Evolutionary conservation across 2,113 vertebrate genomes (phyloP).

Genomic region (Lanius ludovicianus): DNA sequence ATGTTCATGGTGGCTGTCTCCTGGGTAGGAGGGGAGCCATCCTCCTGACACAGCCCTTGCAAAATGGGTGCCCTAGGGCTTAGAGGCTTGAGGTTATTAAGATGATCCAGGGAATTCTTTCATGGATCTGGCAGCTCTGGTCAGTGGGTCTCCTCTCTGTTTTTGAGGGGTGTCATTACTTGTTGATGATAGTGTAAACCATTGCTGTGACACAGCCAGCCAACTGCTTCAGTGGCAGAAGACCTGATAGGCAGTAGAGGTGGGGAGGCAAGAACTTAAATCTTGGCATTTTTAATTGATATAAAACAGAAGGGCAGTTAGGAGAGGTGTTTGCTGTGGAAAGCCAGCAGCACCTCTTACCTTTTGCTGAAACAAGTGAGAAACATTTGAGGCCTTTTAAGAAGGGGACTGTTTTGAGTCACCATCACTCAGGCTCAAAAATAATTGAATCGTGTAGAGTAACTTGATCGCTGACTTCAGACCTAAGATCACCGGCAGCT

Average conservation of each 20-base stretch:
- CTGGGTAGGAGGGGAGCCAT: rapidly evolving
- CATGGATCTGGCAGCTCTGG: background rate
- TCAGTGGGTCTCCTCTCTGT: background rate
- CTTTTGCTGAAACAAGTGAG: constrained; percentile 31
- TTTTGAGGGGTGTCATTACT: background rate
- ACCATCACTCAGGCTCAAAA: constrained; percentile 7
- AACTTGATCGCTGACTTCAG: background rate
- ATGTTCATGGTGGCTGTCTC: background rate
- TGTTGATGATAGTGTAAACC: background rate
- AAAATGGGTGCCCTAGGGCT: background rate
- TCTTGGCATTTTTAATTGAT: constrained; percentile 14
- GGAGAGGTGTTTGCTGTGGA: constrained; percentile 46
- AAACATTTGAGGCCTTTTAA: constrained; percentile 4
- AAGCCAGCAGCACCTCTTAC: constrained; percentile 35
- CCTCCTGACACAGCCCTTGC: background rate
- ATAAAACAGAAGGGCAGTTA: constrained; percentile 33
- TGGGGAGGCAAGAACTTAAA: background rate
- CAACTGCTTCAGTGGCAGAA: background rate
- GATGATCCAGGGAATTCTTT: background rate
- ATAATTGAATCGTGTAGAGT: constrained; percentile 22
- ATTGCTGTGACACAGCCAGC: background rate
- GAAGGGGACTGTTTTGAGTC: constrained; percentile 51
- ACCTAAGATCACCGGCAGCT: background rate
- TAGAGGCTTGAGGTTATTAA: background rate
- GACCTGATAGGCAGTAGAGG: background rate